Evolutionary conservation across 92 coral and sea anemone genomes (phyloP).

Genomic region (Porites evermanni): DNA sequence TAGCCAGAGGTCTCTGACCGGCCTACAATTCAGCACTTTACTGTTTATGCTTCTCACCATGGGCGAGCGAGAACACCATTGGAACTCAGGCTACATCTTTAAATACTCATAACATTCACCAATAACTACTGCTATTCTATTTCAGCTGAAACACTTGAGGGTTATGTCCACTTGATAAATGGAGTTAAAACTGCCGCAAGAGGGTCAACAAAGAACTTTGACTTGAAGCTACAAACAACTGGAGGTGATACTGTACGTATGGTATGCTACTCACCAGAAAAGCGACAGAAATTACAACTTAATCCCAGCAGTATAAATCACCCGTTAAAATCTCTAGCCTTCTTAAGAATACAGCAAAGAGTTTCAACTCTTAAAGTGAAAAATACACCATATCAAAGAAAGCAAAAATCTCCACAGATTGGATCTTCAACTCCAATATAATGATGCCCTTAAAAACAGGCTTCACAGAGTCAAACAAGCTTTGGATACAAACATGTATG

Average conservation of each 20-base stretch:
- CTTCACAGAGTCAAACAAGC: conserved; percentile 10
- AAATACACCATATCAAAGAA: conserved; percentile 54
- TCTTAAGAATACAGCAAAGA: neutral
- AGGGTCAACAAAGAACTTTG: conserved; percentile 29
- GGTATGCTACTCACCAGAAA: conserved; percentile 60
- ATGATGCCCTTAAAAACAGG: conserved; percentile 9
- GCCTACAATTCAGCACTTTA: too few relatives aligned
- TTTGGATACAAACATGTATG: conserved; percentile 17
- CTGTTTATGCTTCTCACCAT: too few relatives aligned
- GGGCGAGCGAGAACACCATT: too few relatives aligned
- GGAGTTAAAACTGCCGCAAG: conserved; percentile 10
- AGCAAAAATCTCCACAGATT: conserved; percentile 35
- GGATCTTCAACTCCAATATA: conserved; percentile 40
- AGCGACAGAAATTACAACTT: conserved; percentile 34
- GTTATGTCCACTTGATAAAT: conserved; percentile 26
- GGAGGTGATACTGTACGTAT: conserved; percentile 17
- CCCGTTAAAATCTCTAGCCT: conserved; percentile 36
- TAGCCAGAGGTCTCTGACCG: too few relatives aligned
- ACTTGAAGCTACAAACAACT: conserved; percentile 50
- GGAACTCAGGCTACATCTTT: too few relatives aligned
- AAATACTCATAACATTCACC: too few relatives aligned
- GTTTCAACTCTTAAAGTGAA: conserved; percentile 9
- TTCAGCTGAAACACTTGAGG: conserved; percentile 12
- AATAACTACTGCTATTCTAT: neutral
- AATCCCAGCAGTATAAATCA: conserved; percentile 39